phyloP scores from a whole-genome alignment of 2,113 vertebrate species.

The Deroptyus accipitrinus region DNA sequence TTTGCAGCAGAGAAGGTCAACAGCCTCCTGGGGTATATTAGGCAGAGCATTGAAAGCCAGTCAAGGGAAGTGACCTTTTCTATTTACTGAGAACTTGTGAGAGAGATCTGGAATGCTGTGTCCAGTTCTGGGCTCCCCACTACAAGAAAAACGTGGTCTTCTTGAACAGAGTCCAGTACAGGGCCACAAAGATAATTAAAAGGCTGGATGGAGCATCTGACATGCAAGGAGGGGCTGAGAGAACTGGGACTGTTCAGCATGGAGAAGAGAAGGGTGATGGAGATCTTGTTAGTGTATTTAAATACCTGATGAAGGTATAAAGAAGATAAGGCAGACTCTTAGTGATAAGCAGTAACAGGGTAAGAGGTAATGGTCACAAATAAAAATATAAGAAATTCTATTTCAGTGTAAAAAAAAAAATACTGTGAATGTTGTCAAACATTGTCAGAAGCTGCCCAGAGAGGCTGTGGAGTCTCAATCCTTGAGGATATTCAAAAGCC shows the following conservation, averaged over 20 bases:
- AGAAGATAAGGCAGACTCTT: not conserved
- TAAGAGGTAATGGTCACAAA: not conserved
- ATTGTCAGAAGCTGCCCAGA: not conserved
- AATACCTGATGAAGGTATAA: not conserved
- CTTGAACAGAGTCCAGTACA: not conserved
- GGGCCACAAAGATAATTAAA: not conserved
- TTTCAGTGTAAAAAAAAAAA: not conserved
- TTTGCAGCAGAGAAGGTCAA: not conserved
- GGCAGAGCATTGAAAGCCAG: not conserved
- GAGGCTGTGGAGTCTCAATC: not conserved
- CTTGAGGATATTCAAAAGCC: not conserved
- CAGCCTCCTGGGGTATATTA: not conserved
- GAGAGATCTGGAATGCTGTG: not conserved
- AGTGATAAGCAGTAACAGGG: not conserved
- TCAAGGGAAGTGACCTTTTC: not conserved
- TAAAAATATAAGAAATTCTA: not conserved
- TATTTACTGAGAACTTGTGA: not conserved
- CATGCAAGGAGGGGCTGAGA: rapidly evolving
- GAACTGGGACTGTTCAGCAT: not conserved
- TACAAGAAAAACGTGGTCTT: not conserved
- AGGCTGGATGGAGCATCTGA: not conserved
- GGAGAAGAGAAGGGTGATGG: not conserved
- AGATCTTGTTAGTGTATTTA: not conserved
- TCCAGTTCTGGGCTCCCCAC: not conserved
- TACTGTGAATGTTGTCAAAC: not conserved